Conservation (phyloP, 2,797 vertebrate species). For the Masticophis lateralis region DNA sequence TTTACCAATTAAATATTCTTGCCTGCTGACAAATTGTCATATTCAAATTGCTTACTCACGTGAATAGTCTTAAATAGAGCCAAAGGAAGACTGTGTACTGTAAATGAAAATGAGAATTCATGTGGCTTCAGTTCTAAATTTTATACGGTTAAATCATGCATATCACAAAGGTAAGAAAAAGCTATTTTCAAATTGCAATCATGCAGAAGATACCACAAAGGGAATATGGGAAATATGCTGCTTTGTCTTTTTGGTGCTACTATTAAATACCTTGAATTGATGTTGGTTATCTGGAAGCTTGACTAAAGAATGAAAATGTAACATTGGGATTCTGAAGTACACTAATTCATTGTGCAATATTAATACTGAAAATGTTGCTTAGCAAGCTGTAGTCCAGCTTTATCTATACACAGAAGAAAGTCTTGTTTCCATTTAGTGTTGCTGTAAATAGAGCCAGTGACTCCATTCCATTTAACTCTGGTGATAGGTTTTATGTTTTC, state of each 20-base stretch:
- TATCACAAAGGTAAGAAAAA: background rate
- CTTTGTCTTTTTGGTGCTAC: background rate
- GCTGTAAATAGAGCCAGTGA: background rate
- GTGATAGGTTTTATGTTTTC: conserved; percentile 2
- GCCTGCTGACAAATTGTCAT: background rate
- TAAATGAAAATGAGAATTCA: background rate
- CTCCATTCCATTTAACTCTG: accelerated
- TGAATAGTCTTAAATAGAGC: background rate
- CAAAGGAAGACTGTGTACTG: background rate
- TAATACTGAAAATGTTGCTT: background rate
- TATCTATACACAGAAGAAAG: background rate
- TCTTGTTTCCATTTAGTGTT: conserved; percentile 30
- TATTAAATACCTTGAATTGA: accelerated
- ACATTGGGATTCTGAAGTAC: background rate
- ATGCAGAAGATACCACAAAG: background rate
- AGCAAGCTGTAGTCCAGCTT: background rate
- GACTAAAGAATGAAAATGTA: background rate
- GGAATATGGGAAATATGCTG: background rate
- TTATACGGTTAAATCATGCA: accelerated
- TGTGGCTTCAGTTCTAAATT: accelerated
- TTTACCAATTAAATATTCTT: background rate
- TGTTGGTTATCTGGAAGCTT: background rate
- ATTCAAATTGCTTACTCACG: background rate
- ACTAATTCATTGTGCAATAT: accelerated
- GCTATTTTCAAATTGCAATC: background rate